phyloP scores from a whole-genome alignment of 2,797 vertebrate species.

The Halcyon chelicuti region DNA sequence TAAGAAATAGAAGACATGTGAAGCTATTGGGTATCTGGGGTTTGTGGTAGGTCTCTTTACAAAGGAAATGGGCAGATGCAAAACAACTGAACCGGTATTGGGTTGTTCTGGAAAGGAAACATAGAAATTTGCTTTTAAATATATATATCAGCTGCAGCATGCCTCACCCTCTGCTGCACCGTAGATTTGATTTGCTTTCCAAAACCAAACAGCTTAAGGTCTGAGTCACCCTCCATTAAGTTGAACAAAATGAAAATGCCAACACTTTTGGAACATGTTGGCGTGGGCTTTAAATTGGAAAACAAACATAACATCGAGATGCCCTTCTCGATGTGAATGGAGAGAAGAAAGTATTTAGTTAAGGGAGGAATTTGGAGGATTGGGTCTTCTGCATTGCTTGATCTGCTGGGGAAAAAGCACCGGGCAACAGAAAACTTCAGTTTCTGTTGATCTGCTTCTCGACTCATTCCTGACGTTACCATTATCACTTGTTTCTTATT shows the following conservation, averaged over 20 bases:
- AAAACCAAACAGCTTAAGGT: slow-evolving; percentile 23
- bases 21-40: neutral
- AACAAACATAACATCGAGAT: neutral
- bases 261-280: neutral
- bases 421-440: neutral
- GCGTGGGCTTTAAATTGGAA: neutral
- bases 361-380: neutral
- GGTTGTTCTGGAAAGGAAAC: neutral
- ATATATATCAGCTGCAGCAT: neutral
- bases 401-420: neutral
- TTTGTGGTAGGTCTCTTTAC: neutral
- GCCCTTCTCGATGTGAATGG: neutral
- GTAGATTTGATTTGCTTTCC: slow-evolving; percentile 27
- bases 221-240: slow-evolving; percentile 50
- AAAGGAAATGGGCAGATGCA: neutral
- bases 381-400: neutral
- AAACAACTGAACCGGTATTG: neutral
- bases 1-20: neutral
- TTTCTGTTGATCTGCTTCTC: neutral
- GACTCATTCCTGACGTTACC: neutral
- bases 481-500: neutral
- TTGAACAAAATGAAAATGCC: slow-evolving; percentile 34
- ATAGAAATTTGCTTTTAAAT: neutral
- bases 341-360: neutral
- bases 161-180: neutral